Evolutionary conservation across 2,113 vertebrate genomes (phyloP).

Genomic region (Ammodytes marinus): DNA sequence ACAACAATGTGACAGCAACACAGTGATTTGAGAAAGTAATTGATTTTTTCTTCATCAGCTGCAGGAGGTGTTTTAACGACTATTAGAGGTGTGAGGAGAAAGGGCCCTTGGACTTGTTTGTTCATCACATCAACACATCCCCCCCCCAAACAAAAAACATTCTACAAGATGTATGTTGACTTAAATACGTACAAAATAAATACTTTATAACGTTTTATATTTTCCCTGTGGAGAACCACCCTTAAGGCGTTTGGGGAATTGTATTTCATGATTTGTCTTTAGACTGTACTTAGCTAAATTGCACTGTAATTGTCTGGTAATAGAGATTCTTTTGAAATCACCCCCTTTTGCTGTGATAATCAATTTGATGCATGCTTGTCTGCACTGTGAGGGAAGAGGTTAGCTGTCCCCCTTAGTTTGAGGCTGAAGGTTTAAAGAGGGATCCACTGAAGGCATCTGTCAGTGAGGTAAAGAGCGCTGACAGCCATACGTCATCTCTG

Average conservation of each 20-base stretch:
- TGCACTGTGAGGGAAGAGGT: slow-evolving; percentile 74
- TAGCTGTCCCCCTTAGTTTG: slow-evolving; percentile 79
- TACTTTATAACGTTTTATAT: slow-evolving; percentile 16
- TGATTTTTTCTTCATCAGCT: slow-evolving; percentile 79
- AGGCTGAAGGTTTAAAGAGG: slow-evolving; percentile 65
- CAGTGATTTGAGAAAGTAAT: slow-evolving; percentile 77
- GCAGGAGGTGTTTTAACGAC: slow-evolving; percentile 53
- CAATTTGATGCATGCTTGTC: slow-evolving; percentile 71
- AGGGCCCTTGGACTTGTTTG: background rate
- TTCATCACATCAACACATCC: background rate
- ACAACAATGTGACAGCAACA: slow-evolving; percentile 78
- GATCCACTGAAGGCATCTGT: slow-evolving; percentile 79
- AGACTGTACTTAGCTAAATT: slow-evolving; percentile 67
- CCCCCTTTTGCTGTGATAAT: slow-evolving; percentile 66
- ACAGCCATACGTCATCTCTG: slow-evolving; percentile 79
- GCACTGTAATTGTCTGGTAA: slow-evolving; percentile 63
- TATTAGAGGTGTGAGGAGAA: slow-evolving; percentile 43
- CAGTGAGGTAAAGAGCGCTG: slow-evolving; percentile 76
- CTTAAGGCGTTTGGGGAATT: slow-evolving; percentile 34
- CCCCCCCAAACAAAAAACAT: too few relatives aligned
- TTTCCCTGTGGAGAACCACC: slow-evolving; percentile 1
- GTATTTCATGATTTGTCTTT: slow-evolving; percentile 57
- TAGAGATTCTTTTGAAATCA: slow-evolving; percentile 60
- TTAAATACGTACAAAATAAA: background rate
- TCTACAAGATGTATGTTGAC: background rate